phyloP scores from a whole-genome alignment of 2,888 invertebrate genomes.

The Melanargia galathea region DNA sequence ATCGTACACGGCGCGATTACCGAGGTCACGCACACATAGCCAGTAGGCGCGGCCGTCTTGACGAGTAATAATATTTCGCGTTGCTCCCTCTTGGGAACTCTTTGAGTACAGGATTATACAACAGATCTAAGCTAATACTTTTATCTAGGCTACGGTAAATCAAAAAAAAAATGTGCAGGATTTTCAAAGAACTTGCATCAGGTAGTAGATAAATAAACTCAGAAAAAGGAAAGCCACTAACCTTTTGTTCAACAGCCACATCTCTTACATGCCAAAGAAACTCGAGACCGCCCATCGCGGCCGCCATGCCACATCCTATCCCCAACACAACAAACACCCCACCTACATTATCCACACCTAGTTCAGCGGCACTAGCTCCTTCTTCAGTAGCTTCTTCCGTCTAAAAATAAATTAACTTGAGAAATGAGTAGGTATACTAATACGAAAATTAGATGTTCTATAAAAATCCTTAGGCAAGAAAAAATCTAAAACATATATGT shows the following conservation, averaged over 20 bases:
- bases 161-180: too few species aligned
- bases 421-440: too few species aligned
- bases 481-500: background rate
- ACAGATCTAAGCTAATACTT: too few species aligned
- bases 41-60: too few species aligned
- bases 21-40: too few species aligned
- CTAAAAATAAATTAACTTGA: constrained; percentile 45
- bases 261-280: constrained; percentile 94
- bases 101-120: too few species aligned
- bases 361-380: constrained; percentile 76
- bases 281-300: constrained; percentile 91
- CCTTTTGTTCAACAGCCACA: constrained; percentile 90
- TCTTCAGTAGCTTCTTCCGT: constrained; percentile 61
- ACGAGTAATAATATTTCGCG: too few species aligned
- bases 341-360: constrained; percentile 93
- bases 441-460: background rate
- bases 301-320: constrained; percentile 87
- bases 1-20: too few species aligned
- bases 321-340: constrained; percentile 95
- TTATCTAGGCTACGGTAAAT: too few species aligned
- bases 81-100: too few species aligned
- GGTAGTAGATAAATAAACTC: too few species aligned
- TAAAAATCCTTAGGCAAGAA: background rate
- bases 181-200: too few species aligned
- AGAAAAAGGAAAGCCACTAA: constrained; percentile 51